Base-by-base conservation (phyloP, 2,113 vertebrate genomes). In the Trogon surrucura region DNA sequence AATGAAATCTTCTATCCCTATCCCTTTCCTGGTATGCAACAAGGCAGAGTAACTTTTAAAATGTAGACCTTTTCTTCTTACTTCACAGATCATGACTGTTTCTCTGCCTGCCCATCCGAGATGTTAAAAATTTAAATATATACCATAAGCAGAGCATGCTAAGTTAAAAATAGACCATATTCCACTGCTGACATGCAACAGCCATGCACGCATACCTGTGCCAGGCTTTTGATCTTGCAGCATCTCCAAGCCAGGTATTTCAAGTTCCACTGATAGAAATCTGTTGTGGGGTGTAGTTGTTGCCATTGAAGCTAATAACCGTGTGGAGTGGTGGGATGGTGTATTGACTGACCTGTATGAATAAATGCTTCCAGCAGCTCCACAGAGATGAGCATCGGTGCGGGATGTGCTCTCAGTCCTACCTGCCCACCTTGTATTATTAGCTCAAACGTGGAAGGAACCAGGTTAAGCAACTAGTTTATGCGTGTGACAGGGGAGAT, bases 1-100 rank as follows among this genome's bases (percentile, higher is more conserved):
- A 96, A 95, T 91, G 38, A 84, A 95, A 81, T 88, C 91, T 75
- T 66, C 60, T 70, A 29, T 82, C 69, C 54, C 17, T 80, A 13
- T 34, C 51, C 36, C 16, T 87, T 82, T 81, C 26, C 51, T 32
- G 13, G 60, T 18, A n/a, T 75, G 29, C 20, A 19, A 79, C 81
- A 72, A 86, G 30, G 48, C 65, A 80, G 72, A 60, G 45, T 34
- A 89, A 71, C 77, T 91, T 74, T 64, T 48, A 66, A 80, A 94
- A 41, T 69, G 80, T 61, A 19, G 88, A 92, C 3, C 15, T 14
- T 32, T 38, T 79, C 48, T 82, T 81, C 26, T 26, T 44, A 10
- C 26, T 88, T 82, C 83, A 5, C 25, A 71, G 51, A 34, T 47
- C 0, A 0, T 74, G 58, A 50, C 41, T 58, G 9, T 44, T 88